These are phyloP conservation scores for human DNA, from an alignment of 2,113 vertebrate species.

Conservation along the genomic window DNA sequence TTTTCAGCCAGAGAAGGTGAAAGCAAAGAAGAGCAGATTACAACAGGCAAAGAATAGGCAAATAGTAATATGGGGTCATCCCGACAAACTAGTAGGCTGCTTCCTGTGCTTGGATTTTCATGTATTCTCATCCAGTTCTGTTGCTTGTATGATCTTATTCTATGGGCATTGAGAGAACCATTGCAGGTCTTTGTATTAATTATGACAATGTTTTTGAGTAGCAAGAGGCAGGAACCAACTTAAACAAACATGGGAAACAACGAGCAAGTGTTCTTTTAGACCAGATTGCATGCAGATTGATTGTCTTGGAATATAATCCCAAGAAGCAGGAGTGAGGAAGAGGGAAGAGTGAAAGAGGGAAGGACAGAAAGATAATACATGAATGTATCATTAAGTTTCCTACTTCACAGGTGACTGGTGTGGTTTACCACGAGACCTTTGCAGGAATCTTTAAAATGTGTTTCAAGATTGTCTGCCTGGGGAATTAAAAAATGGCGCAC, in stretches of 20 bases:
- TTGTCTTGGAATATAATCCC: background rate
- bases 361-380: background rate
- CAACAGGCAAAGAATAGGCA: background rate
- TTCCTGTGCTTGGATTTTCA: background rate
- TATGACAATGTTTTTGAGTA: background rate
- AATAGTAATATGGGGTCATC: background rate
- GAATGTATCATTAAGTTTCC: background rate
- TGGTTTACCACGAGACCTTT: background rate
- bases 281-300: background rate
- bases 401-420: background rate
- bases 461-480: background rate
- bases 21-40: background rate
- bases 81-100: background rate
- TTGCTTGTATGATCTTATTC: background rate
- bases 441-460: background rate
- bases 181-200: background rate
- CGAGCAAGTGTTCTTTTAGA: background rate
- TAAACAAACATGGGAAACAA: background rate
- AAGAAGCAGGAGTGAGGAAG: background rate
- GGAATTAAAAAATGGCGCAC: background rate
- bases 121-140: background rate
- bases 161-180: background rate
- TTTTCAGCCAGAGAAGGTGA: background rate
- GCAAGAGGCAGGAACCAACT: background rate
- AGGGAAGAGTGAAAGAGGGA: background rate